Percentiles rank a stretch among this genome's conserved stretches.
Conservation (phyloP, 1,140 invertebrate species). For the Listronotus oregonensis region DNA sequence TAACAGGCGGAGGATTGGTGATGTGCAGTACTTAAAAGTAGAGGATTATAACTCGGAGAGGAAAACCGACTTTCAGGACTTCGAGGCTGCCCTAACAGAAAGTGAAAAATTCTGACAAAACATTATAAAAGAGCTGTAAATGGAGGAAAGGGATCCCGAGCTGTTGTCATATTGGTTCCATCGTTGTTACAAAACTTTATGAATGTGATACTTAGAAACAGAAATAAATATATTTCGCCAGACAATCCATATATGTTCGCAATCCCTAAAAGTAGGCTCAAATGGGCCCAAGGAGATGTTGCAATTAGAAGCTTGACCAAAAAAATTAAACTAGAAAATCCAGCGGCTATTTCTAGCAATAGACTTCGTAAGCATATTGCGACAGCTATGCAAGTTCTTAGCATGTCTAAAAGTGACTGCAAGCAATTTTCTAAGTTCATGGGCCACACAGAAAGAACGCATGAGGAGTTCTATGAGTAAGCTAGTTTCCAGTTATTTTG, state of each 20-base stretch:
- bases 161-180: constrained; percentile 33
- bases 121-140: constrained; percentile 30
- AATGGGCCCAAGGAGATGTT: constrained; percentile 37
- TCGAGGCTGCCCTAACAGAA: constrained; percentile 27
- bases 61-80: constrained; percentile 28
- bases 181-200: constrained; percentile 28
- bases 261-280: constrained; percentile 29
- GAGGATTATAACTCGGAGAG: constrained; percentile 21
- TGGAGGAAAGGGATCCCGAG: constrained; percentile 29
- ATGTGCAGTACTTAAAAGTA: constrained; percentile 32
- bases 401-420: constrained; percentile 25
- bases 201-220: constrained; percentile 8
- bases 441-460: constrained; percentile 26
- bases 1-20: constrained; percentile 33
- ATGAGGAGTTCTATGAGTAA: constrained; percentile 34
- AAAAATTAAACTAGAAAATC: constrained; percentile 23
- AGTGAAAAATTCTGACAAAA: constrained; percentile 25
- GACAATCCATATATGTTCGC: constrained; percentile 35
- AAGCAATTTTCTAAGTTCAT: constrained; percentile 39
- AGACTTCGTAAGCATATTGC: constrained; percentile 31
- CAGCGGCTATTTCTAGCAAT: constrained; percentile 27
- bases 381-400: constrained; percentile 41
- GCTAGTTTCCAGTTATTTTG: too few relatives aligned
- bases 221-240: constrained; percentile 31
- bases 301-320: constrained; percentile 32